Evolutionary conservation across 2,113 vertebrate genomes (phyloP).

Genomic region (Centropus unirufus): DNA sequence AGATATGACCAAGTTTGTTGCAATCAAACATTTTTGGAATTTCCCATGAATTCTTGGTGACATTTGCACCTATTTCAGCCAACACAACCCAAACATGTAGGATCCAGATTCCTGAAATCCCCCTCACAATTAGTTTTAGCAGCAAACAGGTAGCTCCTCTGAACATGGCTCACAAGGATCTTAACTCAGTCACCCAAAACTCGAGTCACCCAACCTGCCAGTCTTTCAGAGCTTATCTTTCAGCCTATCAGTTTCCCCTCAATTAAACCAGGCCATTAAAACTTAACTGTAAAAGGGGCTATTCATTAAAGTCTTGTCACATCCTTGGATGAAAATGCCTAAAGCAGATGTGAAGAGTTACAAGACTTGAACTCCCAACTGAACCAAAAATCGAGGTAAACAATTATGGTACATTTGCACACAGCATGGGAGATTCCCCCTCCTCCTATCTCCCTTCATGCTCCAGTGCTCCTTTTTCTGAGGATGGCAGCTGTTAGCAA

Average conservation of each 20-base stretch:
- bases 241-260: conserved; percentile 33
- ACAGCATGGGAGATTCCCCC: conserved; percentile 17
- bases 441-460: conserved; percentile 20
- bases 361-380: background rate
- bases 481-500: conserved; percentile 36
- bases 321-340: conserved; percentile 48
- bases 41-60: background rate
- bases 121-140: background rate
- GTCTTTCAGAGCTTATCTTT: conserved; percentile 19
- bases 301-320: conserved; percentile 61
- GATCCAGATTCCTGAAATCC: background rate
- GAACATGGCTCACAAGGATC: background rate
- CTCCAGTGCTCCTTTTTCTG: conserved; percentile 30
- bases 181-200: background rate
- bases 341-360: conserved; percentile 17
- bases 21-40: background rate
- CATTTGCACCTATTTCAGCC: background rate
- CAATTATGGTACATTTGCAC: conserved; percentile 25
- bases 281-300: conserved; percentile 24
- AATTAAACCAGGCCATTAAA: conserved; percentile 59
- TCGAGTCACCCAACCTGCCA: background rate
- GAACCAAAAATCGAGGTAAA: background rate
- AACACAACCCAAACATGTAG: background rate
- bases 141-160: background rate
- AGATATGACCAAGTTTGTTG: background rate